phyloP scores from a whole-genome alignment of 2,797 vertebrate genomes.

The Cryptoprocta ferox region DNA sequence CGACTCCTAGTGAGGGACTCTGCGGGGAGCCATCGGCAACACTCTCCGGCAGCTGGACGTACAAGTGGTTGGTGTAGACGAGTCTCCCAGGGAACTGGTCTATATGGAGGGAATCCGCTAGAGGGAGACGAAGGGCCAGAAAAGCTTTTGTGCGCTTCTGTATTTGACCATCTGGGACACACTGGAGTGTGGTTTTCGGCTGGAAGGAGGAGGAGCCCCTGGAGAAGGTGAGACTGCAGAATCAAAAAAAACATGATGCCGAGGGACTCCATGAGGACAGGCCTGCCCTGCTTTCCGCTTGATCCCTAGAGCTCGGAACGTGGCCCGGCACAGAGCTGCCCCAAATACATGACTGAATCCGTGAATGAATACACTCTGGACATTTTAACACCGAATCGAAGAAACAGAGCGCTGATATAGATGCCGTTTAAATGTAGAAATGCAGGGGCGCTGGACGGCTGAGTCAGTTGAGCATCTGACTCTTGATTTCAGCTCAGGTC shows the following conservation, averaged over 20 bases:
- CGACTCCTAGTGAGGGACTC: neutral
- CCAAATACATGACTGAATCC: no score
- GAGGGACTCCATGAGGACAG: neutral
- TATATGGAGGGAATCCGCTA: neutral
- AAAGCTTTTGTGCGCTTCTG: neutral
- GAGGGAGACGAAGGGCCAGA: neutral
- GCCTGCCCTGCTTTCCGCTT: neutral
- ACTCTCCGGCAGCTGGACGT: no score
- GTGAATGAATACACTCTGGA: neutral
- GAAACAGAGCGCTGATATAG: neutral
- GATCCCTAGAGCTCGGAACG: neutral
- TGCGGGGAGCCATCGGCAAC: neutral
- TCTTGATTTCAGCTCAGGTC: no score
- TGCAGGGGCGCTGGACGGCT: no score
- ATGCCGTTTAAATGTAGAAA: neutral
- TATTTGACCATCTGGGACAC: neutral
- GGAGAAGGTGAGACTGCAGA: neutral
- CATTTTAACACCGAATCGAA: neutral
- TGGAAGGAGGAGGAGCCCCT: neutral
- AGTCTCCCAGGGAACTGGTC: neutral
- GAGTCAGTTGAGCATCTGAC: no score
- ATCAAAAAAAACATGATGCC: rapidly evolving
- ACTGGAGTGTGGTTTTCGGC: neutral
- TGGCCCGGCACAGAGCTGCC: no score
- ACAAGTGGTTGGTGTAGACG: neutral